Evolutionary conservation across 2,888 invertebrate species (phyloP).

Genomic region (Conops quadrifasciatus): DNA sequence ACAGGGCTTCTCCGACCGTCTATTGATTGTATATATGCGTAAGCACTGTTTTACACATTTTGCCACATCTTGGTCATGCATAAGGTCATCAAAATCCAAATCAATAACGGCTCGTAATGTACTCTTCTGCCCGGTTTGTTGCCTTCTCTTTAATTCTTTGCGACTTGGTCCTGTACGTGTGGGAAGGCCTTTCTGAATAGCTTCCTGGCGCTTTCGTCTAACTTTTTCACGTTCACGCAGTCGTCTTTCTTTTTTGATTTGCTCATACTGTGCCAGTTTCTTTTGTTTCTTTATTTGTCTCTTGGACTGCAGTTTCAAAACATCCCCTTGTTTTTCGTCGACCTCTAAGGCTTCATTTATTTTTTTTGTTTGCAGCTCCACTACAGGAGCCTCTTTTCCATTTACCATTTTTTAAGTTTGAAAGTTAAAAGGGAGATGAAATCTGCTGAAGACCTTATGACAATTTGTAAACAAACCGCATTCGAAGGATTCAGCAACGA

Average conservation of each 20-base stretch:
- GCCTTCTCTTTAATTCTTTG: slow-evolving; percentile 74
- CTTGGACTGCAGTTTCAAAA: slow-evolving; percentile 49
- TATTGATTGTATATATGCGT: slow-evolving; percentile 89
- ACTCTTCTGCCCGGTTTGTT: slow-evolving; percentile 66
- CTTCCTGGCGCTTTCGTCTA: slow-evolving; percentile 75
- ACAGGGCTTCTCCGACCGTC: slow-evolving; percentile 80
- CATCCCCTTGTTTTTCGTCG: too few relatives aligned
- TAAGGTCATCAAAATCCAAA: slow-evolving; percentile 88
- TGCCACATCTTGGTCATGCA: slow-evolving; percentile 88
- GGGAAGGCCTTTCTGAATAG: slow-evolving; percentile 76
- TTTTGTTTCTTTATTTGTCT: slow-evolving; percentile 73
- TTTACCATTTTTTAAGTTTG: too few relatives aligned
- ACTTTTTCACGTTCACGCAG: slow-evolving; percentile 76
- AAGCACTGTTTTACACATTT: slow-evolving; percentile 91
- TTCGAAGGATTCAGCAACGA: too few relatives aligned
- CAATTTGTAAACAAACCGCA: too few relatives aligned
- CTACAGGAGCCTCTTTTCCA: too few relatives aligned
- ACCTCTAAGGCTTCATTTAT: too few relatives aligned
- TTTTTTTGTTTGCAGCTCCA: too few relatives aligned
- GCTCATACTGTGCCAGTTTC: slow-evolving; percentile 78
- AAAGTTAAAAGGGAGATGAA: too few relatives aligned
- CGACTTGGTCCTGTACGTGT: slow-evolving; percentile 75
- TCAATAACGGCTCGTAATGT: slow-evolving; percentile 76
- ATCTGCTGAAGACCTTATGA: too few relatives aligned
- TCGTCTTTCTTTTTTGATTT: slow-evolving; percentile 75